phyloP scores from a whole-genome alignment of 2,113 vertebrate genomes.

The Pelecanus crispus region DNA sequence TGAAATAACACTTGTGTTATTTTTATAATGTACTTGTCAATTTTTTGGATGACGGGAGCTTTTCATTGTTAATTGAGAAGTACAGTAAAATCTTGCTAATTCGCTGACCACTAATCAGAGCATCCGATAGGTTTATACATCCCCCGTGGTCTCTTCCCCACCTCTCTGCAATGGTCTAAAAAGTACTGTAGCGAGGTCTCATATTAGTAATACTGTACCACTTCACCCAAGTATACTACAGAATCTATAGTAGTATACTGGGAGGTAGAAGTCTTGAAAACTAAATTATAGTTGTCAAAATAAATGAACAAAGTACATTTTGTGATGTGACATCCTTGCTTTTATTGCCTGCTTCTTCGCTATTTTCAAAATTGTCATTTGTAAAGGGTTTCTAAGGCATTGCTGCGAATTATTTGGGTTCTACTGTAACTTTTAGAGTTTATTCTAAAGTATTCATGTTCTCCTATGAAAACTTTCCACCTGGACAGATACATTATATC shows the following conservation, averaged over 20 bases:
- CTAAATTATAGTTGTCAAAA: conserved; percentile 48
- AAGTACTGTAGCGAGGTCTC: conserved; percentile 32
- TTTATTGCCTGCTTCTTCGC: conserved; percentile 58
- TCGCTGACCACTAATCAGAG: conserved; percentile 28
- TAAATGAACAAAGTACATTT: conserved; percentile 62
- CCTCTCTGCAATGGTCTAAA: conserved; percentile 47
- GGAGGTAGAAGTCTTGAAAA: conserved; percentile 35
- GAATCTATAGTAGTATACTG: conserved; percentile 22
- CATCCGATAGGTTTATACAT: neutral
- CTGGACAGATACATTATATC: conserved; percentile 7
- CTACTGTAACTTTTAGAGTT: conserved; percentile 54
- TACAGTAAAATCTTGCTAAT: conserved; percentile 64
- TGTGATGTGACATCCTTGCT: conserved; percentile 57
- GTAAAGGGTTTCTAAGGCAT: conserved; percentile 29
- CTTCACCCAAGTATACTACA: conserved; percentile 49
- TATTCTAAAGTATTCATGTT: conserved; percentile 20
- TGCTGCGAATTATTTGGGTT: conserved; percentile 57
- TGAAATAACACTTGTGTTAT: conserved; percentile 28
- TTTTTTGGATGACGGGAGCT: neutral
- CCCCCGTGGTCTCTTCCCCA: neutral
- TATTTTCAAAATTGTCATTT: conserved; percentile 39
- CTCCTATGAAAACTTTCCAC: conserved; percentile 43
- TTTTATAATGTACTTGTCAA: conserved; percentile 35
- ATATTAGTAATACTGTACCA: neutral
- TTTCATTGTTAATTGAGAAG: conserved; percentile 30